phyloP scores from a whole-genome alignment of 2,797 vertebrate genomes.

The Gambusia yucatana region DNA sequence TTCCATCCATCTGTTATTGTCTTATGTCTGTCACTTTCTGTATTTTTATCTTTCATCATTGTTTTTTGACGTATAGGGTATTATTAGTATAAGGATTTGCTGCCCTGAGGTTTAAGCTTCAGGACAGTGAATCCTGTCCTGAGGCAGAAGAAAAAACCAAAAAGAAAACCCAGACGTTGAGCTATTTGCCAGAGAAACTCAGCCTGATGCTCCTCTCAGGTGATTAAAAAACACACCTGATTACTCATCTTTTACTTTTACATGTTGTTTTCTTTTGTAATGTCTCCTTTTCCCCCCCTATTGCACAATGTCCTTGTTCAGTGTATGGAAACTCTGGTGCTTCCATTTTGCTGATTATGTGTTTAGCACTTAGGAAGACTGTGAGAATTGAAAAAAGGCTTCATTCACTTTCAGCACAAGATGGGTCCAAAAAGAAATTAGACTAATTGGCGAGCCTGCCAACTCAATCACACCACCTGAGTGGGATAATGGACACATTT shows the following conservation, averaged over 20 bases:
- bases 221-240: conserved; percentile 66
- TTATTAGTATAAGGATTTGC: conserved; percentile 57
- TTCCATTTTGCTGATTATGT: conserved; percentile 57
- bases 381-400: conserved; percentile 48
- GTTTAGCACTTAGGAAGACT: conserved; percentile 50
- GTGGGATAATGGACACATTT: conserved; percentile 60
- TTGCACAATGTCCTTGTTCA: conserved; percentile 20
- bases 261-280: conserved; percentile 28
- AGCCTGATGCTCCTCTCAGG: conserved; percentile 66
- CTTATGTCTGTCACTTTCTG: conserved; percentile 42
- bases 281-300: conserved; percentile 31
- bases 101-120: conserved; percentile 43
- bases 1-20: conserved; percentile 31
- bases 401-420: conserved; percentile 45
- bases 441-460: conserved; percentile 56
- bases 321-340: conserved; percentile 58
- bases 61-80: conserved; percentile 33
- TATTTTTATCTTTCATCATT: conserved; percentile 54
- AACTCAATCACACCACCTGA: conserved; percentile 51
- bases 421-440: conserved; percentile 57
- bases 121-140: too few species aligned
- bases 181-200: conserved; percentile 56
- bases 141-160: not conserved
- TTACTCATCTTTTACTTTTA: conserved; percentile 45
- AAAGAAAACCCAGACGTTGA: conserved; percentile 64